phyloP scores from a whole-genome alignment of 2,888 invertebrate genomes.

The Galeruca laticollis region DNA sequence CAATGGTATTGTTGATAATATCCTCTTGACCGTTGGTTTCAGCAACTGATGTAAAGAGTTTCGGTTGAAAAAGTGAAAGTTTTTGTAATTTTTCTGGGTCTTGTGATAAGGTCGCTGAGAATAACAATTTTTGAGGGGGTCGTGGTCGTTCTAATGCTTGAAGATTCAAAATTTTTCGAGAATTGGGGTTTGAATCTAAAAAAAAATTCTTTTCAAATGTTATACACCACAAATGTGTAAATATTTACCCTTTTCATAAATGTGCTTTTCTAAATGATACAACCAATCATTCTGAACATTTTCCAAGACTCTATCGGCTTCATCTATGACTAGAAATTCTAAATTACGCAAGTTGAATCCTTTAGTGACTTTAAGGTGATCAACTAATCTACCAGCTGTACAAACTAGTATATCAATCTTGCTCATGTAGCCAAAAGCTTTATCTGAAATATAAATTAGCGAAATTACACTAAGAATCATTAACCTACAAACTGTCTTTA shows the following conservation, averaged over 20 bases:
- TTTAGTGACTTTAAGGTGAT: slow-evolving; percentile 87
- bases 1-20: slow-evolving; percentile 56
- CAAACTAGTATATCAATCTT: slow-evolving; percentile 89
- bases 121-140: slow-evolving; percentile 85
- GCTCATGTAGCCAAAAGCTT: slow-evolving; percentile 71
- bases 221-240: not conserved
- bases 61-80: slow-evolving; percentile 91
- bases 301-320: slow-evolving; percentile 96
- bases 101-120: slow-evolving; percentile 97
- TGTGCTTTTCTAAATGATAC: slow-evolving; percentile 80
- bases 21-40: slow-evolving; percentile 53
- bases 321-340: slow-evolving; percentile 91
- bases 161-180: slow-evolving; percentile 57
- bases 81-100: slow-evolving; percentile 95
- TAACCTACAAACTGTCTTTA: too few relatives aligned
- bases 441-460: slow-evolving; percentile 66
- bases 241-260: slow-evolving; percentile 62
- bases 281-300: slow-evolving; percentile 94
- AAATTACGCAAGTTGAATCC: slow-evolving; percentile 81
- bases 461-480: too few relatives aligned
- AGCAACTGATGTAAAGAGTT: slow-evolving; percentile 84
- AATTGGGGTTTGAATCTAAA: slow-evolving; percentile 45
- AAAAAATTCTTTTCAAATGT: slow-evolving; percentile 28
- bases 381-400: slow-evolving; percentile 93
- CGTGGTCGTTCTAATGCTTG: slow-evolving; percentile 57